These are phyloP conservation scores for Hybognathus amarus DNA, from an alignment of 2,797 vertebrate genomes.

Conservation along the genomic window DNA sequence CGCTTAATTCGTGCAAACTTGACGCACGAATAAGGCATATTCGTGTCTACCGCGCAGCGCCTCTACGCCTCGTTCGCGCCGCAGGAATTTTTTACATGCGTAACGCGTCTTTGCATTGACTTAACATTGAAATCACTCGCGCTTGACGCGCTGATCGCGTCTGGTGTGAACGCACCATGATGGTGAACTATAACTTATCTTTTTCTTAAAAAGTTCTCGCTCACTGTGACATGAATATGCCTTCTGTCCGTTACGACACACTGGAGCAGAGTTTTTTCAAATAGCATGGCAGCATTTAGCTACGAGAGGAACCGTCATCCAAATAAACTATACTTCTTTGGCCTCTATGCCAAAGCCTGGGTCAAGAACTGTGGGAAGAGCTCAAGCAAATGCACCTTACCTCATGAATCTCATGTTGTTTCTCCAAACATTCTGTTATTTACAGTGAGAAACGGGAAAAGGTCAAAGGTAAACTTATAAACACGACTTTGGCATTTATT, in stretches of 20 bases:
- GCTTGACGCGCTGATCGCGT: too few relatives aligned
- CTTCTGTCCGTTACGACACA: not conserved
- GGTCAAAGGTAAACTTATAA: slow-evolving; percentile 34
- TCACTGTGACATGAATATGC: not conserved
- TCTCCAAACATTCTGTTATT: slow-evolving; percentile 56
- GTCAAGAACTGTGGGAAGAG: slow-evolving; percentile 45
- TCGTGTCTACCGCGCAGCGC: too few relatives aligned
- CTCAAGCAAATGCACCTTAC: slow-evolving; percentile 44
- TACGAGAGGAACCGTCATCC: slow-evolving; percentile 5
- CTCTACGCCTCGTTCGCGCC: too few relatives aligned
- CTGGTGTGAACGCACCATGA: too few relatives aligned
- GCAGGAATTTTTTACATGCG: too few relatives aligned
- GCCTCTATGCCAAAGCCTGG: slow-evolving; percentile 23
- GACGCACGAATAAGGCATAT: too few relatives aligned
- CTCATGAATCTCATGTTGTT: slow-evolving; percentile 55
- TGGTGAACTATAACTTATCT: not conserved
- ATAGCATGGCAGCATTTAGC: not conserved
- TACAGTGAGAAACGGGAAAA: slow-evolving; percentile 31
- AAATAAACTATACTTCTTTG: slow-evolving; percentile 17
- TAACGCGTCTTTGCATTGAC: too few relatives aligned
- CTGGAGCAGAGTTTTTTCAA: not conserved
- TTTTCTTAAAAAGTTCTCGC: too few relatives aligned
- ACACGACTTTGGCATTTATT: slow-evolving; percentile 36
- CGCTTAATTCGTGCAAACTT: too few relatives aligned
- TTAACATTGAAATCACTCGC: too few relatives aligned